Evolutionary conservation across 1,140 invertebrate species (phyloP), one percentile per base, ranked within the genome.

Genomic region (Holcopasites calliopsidis): DNA sequence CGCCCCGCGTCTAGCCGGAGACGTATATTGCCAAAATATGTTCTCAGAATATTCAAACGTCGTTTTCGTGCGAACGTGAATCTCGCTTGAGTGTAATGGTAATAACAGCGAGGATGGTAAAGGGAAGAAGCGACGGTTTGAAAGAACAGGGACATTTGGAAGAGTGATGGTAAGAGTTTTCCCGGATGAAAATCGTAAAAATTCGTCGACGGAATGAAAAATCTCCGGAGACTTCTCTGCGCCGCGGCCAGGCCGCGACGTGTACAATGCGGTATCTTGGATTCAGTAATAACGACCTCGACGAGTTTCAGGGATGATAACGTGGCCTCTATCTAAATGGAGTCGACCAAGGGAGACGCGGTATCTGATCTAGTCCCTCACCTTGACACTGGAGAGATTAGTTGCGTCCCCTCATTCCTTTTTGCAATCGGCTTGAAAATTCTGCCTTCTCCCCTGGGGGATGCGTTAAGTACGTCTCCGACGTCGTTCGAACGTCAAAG

Each of bases 371-470:
- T 80, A 79, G 75, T 74, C 65, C 64, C 64, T n/a, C 74, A 77
- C 81, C 77, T 84, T 75, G 64, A 84, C 73, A 74, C 68, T 52
- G 49, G 33, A 84, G 42, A 84, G 77, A 84, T 84, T 84, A 84
- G 68, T 58, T 44, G 47, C 4, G 11, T 50, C 62, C 55, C 71
- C 71, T 72, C 54, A 50, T 54, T 54, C 21, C 44, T 23, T 54
- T 11, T 74, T 33, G 38, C 49, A 49, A 68, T 54, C 62, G 38
- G 47, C 57, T 77, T 38, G 72, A 80, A 83, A 80, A 69, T 54
- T 47, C 26, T n/a, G n/a, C 11, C 44, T 13, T 8, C 52, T 52
- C 35, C 47, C 50, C 64, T 23, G 11, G 26, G 73, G 68, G 62
- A 55, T 42, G 26, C 62, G 60, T 76, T 73, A 65, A 72, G 47